Conservation (phyloP, 2,888 invertebrate genomes). For the Caenorhabditis plicata region DNA sequence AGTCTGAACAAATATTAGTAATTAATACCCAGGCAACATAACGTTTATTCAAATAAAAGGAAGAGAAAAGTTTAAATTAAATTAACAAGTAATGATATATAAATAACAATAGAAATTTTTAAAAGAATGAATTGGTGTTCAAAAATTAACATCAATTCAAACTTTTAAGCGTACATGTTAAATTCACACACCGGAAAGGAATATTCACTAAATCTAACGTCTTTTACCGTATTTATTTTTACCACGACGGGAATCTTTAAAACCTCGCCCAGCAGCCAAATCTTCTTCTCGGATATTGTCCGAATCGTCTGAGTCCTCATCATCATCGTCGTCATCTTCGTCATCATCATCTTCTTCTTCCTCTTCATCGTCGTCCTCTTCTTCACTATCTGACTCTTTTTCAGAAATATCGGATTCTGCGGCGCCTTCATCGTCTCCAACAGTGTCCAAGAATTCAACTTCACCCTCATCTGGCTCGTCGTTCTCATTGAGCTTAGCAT, state of each 20-base stretch:
- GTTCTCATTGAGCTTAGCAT: conserved; percentile 69
- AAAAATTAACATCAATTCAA: no score
- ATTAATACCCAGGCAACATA: no score
- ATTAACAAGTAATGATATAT: no score
- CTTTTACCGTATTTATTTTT: conserved; percentile 51
- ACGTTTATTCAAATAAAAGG: no score
- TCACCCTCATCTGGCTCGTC: conserved; percentile 64
- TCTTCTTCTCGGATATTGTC: conserved; percentile 46
- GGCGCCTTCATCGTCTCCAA: conserved; percentile 32
- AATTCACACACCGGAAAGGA: no score
- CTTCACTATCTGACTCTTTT: conserved; percentile 18
- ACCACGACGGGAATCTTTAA: conserved; percentile 25
- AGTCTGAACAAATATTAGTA: no score
- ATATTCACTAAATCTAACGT: conserved; percentile 35
- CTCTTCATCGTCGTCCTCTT: conserved; percentile 15
- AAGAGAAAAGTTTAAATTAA: no score
- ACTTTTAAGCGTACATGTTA: no score
- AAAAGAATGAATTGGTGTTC: no score
- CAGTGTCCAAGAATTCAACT: conserved; percentile 49
- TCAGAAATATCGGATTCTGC: conserved; percentile 22
- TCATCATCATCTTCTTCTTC: conserved; percentile 18
- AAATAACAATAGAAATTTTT: no score
- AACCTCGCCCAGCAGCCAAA: conserved; percentile 45
- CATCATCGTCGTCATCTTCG: conserved; percentile 23
- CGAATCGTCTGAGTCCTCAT: conserved; percentile 21